Conservation (phyloP, 2,888 invertebrate species). For the Allophyes oxyacanthae region DNA sequence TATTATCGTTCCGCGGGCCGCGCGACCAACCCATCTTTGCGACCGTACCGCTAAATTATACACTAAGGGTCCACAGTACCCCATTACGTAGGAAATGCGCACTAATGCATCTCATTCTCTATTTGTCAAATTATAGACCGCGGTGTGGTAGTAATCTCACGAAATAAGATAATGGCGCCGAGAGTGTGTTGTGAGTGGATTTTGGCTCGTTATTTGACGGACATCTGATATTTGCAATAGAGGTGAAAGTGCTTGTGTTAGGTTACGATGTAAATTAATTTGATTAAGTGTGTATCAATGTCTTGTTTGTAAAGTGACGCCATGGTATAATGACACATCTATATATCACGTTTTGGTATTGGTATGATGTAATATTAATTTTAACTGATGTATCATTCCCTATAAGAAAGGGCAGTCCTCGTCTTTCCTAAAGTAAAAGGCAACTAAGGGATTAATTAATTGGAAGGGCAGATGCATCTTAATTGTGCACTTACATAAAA, state of each 20-base stretch:
- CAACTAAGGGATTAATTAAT: no score
- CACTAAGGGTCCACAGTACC: conserved; percentile 74
- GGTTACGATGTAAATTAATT: conserved; percentile 30
- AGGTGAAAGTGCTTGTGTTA: conserved; percentile 67
- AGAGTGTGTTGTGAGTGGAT: conserved; percentile 75
- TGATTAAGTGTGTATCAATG: conserved; percentile 23
- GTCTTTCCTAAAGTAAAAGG: no score
- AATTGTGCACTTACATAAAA: no score
- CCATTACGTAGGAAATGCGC: conserved; percentile 84
- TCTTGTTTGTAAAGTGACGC: conserved; percentile 1
- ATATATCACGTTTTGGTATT: background rate
- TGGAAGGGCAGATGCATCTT: no score
- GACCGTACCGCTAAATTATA: conserved; percentile 84
- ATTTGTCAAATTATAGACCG: conserved; percentile 88
- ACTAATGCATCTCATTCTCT: conserved; percentile 89
- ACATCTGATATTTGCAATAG: conserved; percentile 71
- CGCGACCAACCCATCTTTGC: conserved; percentile 75
- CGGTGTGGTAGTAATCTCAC: conserved; percentile 75
- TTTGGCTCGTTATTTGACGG: conserved; percentile 68
- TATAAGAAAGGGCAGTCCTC: no score
- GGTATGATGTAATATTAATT: background rate
- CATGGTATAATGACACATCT: background rate
- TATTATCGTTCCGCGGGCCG: conserved; percentile 62
- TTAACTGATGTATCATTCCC: background rate
- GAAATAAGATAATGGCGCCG: conserved; percentile 77